These are phyloP conservation scores for Glossophaga mutica DNA, from an alignment of 2,797 vertebrate genomes.

Conservation along the genomic window DNA sequence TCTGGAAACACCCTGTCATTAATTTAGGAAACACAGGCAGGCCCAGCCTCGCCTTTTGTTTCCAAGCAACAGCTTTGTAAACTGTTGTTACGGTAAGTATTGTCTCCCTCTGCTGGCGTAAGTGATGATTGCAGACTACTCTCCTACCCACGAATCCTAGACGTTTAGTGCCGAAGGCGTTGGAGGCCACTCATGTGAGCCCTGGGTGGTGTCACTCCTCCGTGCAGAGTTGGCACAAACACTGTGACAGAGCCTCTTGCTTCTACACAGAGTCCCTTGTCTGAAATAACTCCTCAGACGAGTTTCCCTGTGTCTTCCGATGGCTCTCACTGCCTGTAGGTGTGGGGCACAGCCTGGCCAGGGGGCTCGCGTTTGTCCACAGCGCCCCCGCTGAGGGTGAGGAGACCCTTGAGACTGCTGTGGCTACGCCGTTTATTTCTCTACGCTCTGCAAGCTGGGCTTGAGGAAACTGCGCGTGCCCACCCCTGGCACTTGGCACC, in stretches of 20 bases:
- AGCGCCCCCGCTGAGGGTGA: background rate
- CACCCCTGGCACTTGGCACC: background rate
- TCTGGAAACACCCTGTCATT: background rate
- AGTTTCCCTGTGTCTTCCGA: background rate
- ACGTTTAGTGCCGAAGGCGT: background rate
- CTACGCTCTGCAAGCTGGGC: background rate
- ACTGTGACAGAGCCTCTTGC: background rate
- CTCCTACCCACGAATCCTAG: background rate
- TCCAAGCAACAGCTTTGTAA: constrained; percentile 46
- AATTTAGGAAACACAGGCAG: background rate
- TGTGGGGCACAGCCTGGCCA: too few relatives aligned
- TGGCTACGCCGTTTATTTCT: background rate
- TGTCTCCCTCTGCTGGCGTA: constrained; percentile 51
- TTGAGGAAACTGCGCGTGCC: background rate
- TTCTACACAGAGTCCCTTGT: background rate
- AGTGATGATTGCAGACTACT: background rate
- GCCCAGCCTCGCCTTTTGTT: constrained; percentile 49
- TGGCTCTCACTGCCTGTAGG: background rate
- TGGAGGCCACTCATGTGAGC: background rate
- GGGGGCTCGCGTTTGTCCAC: background rate
- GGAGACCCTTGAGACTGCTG: background rate
- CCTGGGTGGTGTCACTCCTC: background rate
- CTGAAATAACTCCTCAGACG: background rate
- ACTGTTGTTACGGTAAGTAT: background rate
- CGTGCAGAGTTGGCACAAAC: background rate